A percentile compares a stretch with the other conserved stretches of the same genome.
These are phyloP conservation scores for Tokudaia muenninki DNA, from an alignment of 2,797 vertebrate species.

Conservation along the genomic window DNA sequence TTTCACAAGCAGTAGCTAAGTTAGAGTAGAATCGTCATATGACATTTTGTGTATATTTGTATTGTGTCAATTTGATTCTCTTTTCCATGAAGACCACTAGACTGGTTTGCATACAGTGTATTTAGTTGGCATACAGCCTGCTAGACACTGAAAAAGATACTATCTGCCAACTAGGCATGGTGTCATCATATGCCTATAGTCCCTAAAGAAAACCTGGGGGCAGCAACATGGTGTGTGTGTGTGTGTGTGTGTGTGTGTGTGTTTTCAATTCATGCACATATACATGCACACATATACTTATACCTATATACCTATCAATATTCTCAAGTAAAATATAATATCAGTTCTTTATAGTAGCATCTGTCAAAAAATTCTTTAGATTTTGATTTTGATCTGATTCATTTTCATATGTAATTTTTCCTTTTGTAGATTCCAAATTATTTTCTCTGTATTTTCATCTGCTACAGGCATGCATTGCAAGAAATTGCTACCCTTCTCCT, in stretches of 20 bases:
- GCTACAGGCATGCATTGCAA: slow-evolving; percentile 95
- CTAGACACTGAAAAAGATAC: not conserved
- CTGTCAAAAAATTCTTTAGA: not conserved
- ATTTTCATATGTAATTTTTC: slow-evolving; percentile 12
- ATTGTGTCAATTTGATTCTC: slow-evolving; percentile 35
- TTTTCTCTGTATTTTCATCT: slow-evolving; percentile 75
- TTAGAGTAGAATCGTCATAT: slow-evolving; percentile 37
- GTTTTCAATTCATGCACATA: not conserved
- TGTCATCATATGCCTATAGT: not conserved
- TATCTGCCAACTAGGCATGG: not conserved
- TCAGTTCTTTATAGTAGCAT: not conserved
- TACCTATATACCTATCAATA: too few species aligned
- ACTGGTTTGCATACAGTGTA: slow-evolving; percentile 5
- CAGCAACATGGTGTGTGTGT: too few species aligned
- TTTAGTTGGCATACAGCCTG: not conserved
- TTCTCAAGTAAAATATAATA: slow-evolving; percentile 59
- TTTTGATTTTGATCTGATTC: slow-evolving; percentile 23
- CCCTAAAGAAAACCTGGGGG: not conserved
- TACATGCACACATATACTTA: not conserved
- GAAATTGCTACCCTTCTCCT: slow-evolving; percentile 99
- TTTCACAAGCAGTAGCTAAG: slow-evolving; percentile 55
- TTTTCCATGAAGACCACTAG: not conserved
- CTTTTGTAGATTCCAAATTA: slow-evolving; percentile 38
- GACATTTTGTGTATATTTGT: slow-evolving; percentile 18
- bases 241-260: not conserved